These are phyloP conservation scores for Synanthedon formicaeformis DNA, from an alignment of 2,888 invertebrate species.

Conservation along the genomic window DNA sequence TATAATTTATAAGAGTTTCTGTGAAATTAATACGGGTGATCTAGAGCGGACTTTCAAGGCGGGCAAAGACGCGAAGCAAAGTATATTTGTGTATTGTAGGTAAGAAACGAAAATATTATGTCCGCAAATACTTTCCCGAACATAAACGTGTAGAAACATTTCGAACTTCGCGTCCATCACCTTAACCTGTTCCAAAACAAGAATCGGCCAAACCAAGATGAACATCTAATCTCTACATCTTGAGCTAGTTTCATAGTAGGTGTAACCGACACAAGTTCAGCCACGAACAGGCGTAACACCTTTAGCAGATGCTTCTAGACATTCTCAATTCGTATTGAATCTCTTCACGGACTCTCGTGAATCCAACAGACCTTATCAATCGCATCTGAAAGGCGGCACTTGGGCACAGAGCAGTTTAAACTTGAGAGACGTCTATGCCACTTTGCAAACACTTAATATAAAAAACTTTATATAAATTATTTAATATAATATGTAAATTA, in stretches of 20 bases:
- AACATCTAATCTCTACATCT: conserved; percentile 56
- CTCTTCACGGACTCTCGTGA: conserved; percentile 27
- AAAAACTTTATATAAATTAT: too few relatives aligned
- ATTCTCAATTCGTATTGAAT: conserved; percentile 50
- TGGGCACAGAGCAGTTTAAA: conserved; percentile 15
- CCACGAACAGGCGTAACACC: conserved; percentile 4
- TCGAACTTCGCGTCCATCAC: conserved; percentile 24
- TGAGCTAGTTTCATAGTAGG: conserved; percentile 40
- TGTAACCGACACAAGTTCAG: conserved; percentile 1
- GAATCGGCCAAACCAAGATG: conserved; percentile 30
- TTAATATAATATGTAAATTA: too few relatives aligned
- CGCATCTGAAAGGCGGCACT: conserved; percentile 47
- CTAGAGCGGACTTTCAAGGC: too few relatives aligned
- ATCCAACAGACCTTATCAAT: conserved; percentile 43
- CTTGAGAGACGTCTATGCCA: background rate
- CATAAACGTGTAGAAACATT: background rate
- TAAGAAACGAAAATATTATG: too few relatives aligned
- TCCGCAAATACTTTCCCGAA: background rate
- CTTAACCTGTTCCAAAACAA: conserved; percentile 37
- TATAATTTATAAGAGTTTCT: too few relatives aligned
- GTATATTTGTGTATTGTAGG: too few relatives aligned
- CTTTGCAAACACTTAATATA: too few relatives aligned
- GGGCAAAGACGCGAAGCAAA: too few relatives aligned
- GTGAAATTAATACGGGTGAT: too few relatives aligned
- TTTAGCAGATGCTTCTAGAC: conserved; percentile 1